Conservation (phyloP, 2,113 vertebrate species). For the Alectura lathami region DNA sequence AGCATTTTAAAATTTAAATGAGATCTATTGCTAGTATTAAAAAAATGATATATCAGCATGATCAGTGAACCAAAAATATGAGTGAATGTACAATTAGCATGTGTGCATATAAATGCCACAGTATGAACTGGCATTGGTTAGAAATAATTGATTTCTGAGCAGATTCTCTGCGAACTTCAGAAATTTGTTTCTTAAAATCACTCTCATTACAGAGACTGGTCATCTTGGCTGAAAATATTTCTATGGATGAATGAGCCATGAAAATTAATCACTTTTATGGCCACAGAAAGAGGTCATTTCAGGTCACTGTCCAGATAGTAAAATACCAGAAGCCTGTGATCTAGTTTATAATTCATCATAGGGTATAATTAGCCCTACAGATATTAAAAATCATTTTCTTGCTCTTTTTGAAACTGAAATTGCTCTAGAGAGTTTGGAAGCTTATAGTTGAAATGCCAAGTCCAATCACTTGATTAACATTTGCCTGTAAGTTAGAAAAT, state of each 20-base stretch:
- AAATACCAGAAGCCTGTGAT: constrained; percentile 46
- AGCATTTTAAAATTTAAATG: constrained; percentile 26
- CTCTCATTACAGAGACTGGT: background rate
- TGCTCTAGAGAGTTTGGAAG: background rate
- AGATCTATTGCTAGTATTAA: background rate
- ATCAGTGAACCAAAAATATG: constrained; percentile 8
- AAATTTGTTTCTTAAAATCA: background rate
- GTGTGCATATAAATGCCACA: background rate
- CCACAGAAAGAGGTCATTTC: constrained; percentile 14
- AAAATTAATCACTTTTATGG: constrained; percentile 42
- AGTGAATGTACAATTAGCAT: background rate
- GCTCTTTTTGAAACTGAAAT: constrained; percentile 13
- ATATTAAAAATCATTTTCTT: background rate
- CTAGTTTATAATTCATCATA: constrained; percentile 40
- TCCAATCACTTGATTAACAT: background rate
- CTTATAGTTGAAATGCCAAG: background rate
- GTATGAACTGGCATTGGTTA: background rate
- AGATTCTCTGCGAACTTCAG: background rate
- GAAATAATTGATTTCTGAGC: constrained; percentile 23
- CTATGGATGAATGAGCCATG: background rate
- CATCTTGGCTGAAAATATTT: constrained; percentile 1
- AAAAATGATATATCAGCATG: background rate
- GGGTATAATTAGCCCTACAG: constrained; percentile 24
- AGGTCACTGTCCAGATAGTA: constrained; percentile 39
- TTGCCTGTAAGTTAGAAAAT: background rate